phyloP scores from a whole-genome alignment of 1,140 invertebrate species.

The Pachypeltis micranthus region DNA sequence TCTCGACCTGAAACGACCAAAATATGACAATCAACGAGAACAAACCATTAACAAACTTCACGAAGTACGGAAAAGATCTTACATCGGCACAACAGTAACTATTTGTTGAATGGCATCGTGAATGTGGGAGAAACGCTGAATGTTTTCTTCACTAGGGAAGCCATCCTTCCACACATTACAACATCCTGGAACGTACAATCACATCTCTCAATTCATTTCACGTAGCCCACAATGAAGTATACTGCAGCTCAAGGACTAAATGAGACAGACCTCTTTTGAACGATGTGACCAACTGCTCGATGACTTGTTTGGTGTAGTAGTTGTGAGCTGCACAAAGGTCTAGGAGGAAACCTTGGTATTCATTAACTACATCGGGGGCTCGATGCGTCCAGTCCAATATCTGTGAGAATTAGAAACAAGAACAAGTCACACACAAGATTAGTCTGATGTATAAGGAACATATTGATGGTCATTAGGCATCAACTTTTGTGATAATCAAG shows the following conservation, averaged over 20 bases:
- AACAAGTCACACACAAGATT: too few species aligned
- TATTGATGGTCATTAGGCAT: too few species aligned
- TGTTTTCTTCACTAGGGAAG: constrained; percentile 36
- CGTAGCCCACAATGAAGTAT: too few species aligned
- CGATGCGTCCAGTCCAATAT: constrained; percentile 45
- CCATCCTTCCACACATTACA: constrained; percentile 38
- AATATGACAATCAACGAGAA: neutral
- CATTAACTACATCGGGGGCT: constrained; percentile 35
- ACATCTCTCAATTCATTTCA: neutral
- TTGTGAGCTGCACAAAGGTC: constrained; percentile 50
- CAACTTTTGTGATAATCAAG: too few species aligned
- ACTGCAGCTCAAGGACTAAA: too few species aligned
- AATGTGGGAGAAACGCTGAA: constrained; percentile 38
- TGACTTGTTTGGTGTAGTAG: constrained; percentile 44
- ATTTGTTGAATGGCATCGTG: constrained; percentile 44
- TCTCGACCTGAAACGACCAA: constrained; percentile 39
- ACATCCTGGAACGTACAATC: too few species aligned
- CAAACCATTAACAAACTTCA: constrained; percentile 19
- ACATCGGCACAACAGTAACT: constrained; percentile 49
- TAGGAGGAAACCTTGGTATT: constrained; percentile 47
- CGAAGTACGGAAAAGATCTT: constrained; percentile 31
- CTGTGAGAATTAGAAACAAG: too few species aligned
- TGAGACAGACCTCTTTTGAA: constrained; percentile 42
- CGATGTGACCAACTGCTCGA: constrained; percentile 42
- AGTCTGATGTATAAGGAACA: too few species aligned